A percentile compares a stretch with the other conserved stretches of the same genome.
Conservation (phyloP, 2,113 vertebrate genomes). For the Brachypodius melanocephalos region DNA sequence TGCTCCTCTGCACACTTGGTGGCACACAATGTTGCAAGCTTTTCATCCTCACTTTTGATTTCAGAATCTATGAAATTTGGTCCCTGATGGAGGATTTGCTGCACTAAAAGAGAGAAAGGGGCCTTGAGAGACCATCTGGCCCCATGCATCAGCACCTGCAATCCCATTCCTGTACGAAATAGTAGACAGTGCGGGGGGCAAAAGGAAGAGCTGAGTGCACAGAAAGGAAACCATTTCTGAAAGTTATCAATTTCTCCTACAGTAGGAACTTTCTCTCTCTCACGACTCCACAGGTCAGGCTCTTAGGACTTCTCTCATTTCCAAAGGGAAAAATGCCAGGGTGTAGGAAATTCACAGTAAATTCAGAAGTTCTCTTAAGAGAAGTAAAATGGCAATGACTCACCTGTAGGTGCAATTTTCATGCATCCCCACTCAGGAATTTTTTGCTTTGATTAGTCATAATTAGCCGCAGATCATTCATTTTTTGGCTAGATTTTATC, state of each 20-base stretch:
- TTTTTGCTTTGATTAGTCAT: background rate
- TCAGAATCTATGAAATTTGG: background rate
- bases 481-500: background rate
- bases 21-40: background rate
- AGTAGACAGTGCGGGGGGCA: rapidly evolving
- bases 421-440: background rate
- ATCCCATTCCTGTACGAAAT: background rate
- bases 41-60: background rate
- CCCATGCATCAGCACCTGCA: background rate
- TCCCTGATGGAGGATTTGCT: background rate
- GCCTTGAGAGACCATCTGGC: background rate
- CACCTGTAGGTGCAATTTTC: background rate
- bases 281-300: background rate
- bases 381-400: background rate
- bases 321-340: background rate
- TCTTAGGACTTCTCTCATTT: background rate
- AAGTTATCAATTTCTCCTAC: background rate
- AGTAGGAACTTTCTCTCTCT: background rate
- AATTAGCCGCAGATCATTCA: background rate
- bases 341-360: background rate
- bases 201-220: background rate
- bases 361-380: background rate
- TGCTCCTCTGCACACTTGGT: background rate
- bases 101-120: background rate
- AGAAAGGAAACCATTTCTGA: background rate